Percentiles rank a stretch among this genome's conserved stretches.
These are phyloP conservation scores for Aphaenogaster floridana DNA, from an alignment of 1,140 invertebrate genomes.

Conservation along the genomic window DNA sequence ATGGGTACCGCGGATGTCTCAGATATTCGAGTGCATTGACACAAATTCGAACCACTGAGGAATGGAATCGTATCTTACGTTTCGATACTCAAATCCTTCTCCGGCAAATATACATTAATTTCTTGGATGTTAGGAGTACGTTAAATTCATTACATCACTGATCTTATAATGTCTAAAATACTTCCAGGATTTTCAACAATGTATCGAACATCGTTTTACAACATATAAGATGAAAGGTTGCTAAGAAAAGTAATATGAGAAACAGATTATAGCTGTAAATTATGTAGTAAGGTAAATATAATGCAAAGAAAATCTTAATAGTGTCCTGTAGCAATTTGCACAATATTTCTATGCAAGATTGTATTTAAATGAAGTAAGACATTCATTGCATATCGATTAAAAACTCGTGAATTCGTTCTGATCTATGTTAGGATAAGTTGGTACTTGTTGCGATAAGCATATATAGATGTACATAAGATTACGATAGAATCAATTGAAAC, in stretches of 20 bases:
- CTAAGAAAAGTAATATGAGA: not conserved
- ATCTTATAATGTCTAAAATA: not conserved
- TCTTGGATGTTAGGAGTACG: not conserved
- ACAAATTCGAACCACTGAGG: not conserved
- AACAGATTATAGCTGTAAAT: not conserved
- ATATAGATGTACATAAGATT: not conserved
- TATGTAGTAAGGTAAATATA: not conserved
- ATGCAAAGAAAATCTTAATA: not conserved
- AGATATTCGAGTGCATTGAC: not conserved
- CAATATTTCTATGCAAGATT: not conserved
- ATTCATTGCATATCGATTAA: not conserved
- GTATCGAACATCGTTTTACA: not conserved
- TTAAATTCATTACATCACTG: not conserved
- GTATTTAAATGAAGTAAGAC: not conserved
- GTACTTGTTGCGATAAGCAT: not conserved
- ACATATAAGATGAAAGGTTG: not conserved
- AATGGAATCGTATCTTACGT: not conserved
- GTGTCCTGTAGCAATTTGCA: not conserved
- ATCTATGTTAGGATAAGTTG: not conserved
- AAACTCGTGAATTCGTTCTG: not conserved
- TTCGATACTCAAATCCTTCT: not conserved
- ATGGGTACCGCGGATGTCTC: constrained; percentile 17
- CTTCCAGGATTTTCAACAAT: not conserved
- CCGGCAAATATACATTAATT: not conserved
- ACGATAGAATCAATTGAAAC: not conserved